Conservation (phyloP, 2,113 vertebrate genomes). For the Ondatra zibethicus region DNA sequence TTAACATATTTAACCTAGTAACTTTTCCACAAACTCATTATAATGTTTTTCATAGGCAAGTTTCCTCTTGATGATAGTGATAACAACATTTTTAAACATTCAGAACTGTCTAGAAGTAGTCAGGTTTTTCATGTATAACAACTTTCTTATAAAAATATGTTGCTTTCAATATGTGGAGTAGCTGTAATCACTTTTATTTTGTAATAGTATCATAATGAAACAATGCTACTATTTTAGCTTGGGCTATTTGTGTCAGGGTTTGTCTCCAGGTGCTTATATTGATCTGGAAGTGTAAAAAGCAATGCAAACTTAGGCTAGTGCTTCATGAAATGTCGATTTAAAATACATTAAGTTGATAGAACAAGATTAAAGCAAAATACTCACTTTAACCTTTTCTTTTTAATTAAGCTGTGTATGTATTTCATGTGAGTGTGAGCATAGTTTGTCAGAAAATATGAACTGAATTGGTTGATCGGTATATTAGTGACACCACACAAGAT, state of each 20-base stretch:
- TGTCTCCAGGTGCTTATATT: slow-evolving; percentile 80
- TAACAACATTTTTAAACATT: slow-evolving; percentile 77
- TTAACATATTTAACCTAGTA: slow-evolving; percentile 82
- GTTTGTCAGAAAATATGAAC: slow-evolving; percentile 69
- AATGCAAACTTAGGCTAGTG: slow-evolving; percentile 74
- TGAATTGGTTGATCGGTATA: slow-evolving; percentile 42
- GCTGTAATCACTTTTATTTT: slow-evolving; percentile 74
- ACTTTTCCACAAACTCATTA: slow-evolving; percentile 79
- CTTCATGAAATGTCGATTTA: slow-evolving; percentile 74
- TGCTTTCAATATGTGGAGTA: slow-evolving; percentile 75
- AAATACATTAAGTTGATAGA: slow-evolving; percentile 75
- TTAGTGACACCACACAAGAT: slow-evolving; percentile 63
- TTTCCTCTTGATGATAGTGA: slow-evolving; percentile 74
- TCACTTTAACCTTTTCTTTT: slow-evolving; percentile 71
- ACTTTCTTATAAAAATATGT: slow-evolving; percentile 75
- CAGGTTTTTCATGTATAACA: slow-evolving; percentile 75
- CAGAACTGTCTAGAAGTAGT: slow-evolving; percentile 71
- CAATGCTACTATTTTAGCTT: slow-evolving; percentile 73
- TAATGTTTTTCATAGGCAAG: slow-evolving; percentile 79
- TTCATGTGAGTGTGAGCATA: slow-evolving; percentile 67
- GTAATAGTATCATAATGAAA: slow-evolving; percentile 73
- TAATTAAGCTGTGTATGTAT: slow-evolving; percentile 69
- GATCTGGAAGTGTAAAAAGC: slow-evolving; percentile 80
- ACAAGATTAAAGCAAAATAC: slow-evolving; percentile 72
- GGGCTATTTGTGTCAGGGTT: slow-evolving; percentile 76